Conservation (phyloP, 2,113 vertebrate genomes). For the Rallus limicola region DNA sequence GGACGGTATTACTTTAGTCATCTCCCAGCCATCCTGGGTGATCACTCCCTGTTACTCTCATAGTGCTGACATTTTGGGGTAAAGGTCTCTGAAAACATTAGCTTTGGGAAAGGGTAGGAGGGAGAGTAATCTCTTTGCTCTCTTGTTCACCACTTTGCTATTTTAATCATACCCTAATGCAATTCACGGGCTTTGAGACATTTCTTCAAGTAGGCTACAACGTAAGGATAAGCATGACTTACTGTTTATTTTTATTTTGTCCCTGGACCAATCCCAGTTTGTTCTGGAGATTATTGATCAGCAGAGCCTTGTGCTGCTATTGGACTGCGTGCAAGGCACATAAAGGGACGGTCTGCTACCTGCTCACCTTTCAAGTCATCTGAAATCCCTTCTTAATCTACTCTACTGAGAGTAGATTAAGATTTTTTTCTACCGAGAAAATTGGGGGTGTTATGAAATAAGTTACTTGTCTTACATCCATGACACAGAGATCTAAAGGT, state of each 20-base stretch:
- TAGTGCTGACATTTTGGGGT: neutral
- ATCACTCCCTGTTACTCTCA: neutral
- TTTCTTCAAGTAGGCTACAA: neutral
- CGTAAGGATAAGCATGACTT: neutral
- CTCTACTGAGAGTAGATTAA: neutral
- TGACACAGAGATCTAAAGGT: neutral
- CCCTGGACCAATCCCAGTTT: neutral
- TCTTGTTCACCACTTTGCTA: neutral
- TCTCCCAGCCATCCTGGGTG: neutral
- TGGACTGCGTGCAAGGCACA: neutral
- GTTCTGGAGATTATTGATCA: neutral
- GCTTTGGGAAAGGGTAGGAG: neutral
- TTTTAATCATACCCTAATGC: neutral
- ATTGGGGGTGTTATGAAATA: rapidly evolving
- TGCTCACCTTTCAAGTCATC: neutral
- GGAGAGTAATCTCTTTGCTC: neutral
- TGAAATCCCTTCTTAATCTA: neutral
- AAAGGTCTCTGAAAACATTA: neutral
- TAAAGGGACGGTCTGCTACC: neutral
- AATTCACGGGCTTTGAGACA: neutral
- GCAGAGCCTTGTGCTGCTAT: neutral
- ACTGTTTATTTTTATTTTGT: neutral
- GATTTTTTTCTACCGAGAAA: neutral
- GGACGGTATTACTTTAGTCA: neutral
- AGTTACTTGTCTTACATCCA: neutral